These are phyloP conservation scores for Macrochelys suwanniensis DNA, from an alignment of 2,797 vertebrate genomes.

Conservation along the genomic window DNA sequence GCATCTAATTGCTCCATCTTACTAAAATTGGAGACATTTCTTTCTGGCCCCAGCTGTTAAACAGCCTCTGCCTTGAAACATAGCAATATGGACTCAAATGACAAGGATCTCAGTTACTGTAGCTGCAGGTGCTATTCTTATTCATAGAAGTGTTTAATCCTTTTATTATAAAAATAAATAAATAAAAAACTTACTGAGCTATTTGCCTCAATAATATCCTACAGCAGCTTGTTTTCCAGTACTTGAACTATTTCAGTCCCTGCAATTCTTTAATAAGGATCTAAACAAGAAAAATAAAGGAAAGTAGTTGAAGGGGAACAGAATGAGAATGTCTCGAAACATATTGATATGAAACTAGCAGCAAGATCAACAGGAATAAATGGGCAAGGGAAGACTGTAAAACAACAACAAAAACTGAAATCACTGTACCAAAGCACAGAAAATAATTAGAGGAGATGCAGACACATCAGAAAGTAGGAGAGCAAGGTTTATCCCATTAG, in stretches of 20 bases:
- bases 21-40: not conserved
- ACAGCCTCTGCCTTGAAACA: not conserved
- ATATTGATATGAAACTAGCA: not conserved
- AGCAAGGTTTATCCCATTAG: constrained; percentile 14
- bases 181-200: not conserved
- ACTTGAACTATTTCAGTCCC: not conserved
- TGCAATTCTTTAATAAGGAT: not conserved
- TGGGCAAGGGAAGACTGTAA: not conserved
- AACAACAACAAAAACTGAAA: not conserved
- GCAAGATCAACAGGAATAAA: constrained; percentile 1
- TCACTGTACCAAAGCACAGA: not conserved
- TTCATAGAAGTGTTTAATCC: not conserved
- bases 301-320: not conserved
- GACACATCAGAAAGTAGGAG: constrained; percentile 34
- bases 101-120: not conserved
- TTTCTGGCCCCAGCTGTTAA: not conserved
- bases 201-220: not conserved
- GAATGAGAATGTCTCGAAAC: not conserved
- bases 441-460: constrained; percentile 41
- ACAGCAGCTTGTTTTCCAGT: not conserved
- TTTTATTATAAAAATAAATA: not conserved
- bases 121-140: not conserved
- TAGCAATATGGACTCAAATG: not conserved
- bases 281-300: not conserved
- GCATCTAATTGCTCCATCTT: not conserved